A percentile compares a stretch with the other conserved stretches of the same genome.
Conservation (phyloP, 2,888 invertebrate genomes). For the Leptodirus hochenwartii region DNA sequence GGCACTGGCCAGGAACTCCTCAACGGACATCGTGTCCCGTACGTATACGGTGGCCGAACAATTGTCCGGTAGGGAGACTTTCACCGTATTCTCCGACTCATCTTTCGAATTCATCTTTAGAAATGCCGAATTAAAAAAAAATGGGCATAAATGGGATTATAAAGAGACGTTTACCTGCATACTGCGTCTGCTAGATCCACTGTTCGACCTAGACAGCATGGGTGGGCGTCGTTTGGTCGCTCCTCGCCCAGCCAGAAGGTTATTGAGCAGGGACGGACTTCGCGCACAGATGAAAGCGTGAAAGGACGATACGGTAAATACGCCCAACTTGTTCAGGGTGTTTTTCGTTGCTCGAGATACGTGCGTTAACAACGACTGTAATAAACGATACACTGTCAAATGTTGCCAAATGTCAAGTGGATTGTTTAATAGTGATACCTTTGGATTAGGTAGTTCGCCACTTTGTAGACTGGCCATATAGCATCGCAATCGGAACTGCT, state of each 20-base stretch:
- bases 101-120: conserved; percentile 76
- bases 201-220: conserved; percentile 77
- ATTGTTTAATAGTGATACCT: conserved; percentile 40
- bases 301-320: conserved; percentile 95
- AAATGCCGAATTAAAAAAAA: conserved; percentile 20
- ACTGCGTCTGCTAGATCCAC: conserved; percentile 71
- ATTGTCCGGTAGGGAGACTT: conserved; percentile 78
- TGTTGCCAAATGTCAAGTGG: conserved; percentile 13
- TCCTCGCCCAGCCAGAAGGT: conserved; percentile 75
- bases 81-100: conserved; percentile 72
- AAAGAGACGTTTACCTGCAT: conserved; percentile 44
- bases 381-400: conserved; percentile 14
- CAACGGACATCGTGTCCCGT: conserved; percentile 85
- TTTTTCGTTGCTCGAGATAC: conserved; percentile 90
- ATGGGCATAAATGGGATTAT: conserved; percentile 9
- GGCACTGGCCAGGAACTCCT: conserved; percentile 84
- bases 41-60: conserved; percentile 68
- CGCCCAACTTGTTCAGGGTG: conserved; percentile 85
- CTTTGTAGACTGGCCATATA: conserved; percentile 95
- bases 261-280: conserved; percentile 82
- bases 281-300: conserved; percentile 95
- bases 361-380: conserved; percentile 84
- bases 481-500: conserved; percentile 88
- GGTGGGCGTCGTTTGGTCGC: conserved; percentile 82
- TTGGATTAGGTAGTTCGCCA: conserved; percentile 91